Evolutionary conservation across 30 jellyfish, hydroid and myxozoan genomes (phyloP).

Genomic region (Cassiopea xamachana): DNA sequence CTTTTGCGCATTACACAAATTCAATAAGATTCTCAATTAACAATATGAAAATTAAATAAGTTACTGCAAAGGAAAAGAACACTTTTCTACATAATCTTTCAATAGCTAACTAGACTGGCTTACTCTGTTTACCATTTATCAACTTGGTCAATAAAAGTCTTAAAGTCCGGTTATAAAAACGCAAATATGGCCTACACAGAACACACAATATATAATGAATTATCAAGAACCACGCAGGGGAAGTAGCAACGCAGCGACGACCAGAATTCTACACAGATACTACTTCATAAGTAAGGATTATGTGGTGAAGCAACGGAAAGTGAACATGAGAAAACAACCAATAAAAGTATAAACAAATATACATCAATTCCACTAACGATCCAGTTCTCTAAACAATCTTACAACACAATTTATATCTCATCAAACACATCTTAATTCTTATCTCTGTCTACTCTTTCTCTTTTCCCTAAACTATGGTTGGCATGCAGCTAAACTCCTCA

Average conservation of each 20-base stretch:
- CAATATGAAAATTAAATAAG: not conserved
- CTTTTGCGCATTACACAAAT: not conserved
- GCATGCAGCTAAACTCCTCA: too few species aligned
- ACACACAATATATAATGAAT: not conserved
- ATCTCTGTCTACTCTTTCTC: too few species aligned
- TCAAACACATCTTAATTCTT: too few species aligned
- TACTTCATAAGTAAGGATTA: too few species aligned
- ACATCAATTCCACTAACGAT: too few species aligned
- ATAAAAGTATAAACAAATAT: too few species aligned
- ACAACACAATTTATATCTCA: too few species aligned
- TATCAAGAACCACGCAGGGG: not conserved
- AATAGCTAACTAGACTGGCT: not conserved
- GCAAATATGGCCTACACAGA: not conserved
- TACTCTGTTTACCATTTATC: not conserved
- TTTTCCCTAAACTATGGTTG: too few species aligned
- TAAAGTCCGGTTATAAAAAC: not conserved
- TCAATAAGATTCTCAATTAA: slow-evolving; percentile 4
- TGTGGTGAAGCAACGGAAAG: too few species aligned
- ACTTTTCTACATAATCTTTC: not conserved
- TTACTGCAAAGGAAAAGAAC: not conserved
- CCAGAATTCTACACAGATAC: too few species aligned
- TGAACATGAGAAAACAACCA: too few species aligned
- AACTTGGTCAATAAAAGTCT: slow-evolving; percentile 1
- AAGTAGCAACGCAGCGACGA: not conserved
- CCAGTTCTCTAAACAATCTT: too few species aligned